Conservation (phyloP, 2,113 vertebrate genomes). For the Poecilia latipinna region DNA sequence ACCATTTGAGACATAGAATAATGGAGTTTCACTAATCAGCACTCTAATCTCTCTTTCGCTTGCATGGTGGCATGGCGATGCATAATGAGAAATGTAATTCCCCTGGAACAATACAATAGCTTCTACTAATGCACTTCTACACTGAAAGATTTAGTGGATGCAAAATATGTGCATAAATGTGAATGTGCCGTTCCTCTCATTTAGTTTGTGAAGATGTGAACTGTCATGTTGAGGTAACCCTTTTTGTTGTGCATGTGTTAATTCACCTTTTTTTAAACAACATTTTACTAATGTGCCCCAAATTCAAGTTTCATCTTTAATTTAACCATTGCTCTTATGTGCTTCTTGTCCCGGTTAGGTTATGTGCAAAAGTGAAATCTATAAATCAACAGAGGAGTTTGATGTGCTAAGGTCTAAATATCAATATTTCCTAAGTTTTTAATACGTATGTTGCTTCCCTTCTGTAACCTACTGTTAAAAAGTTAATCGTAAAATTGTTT, state of each 20-base stretch:
- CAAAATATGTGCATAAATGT: neutral
- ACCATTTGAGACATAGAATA: constrained; percentile 57
- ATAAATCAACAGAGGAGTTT: neutral
- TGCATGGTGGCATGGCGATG: constrained; percentile 40
- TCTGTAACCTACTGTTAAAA: neutral
- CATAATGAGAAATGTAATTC: constrained; percentile 56
- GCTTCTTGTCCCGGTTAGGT: neutral
- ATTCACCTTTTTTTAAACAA: neutral
- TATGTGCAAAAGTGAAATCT: neutral
- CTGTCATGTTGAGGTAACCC: constrained; percentile 12
- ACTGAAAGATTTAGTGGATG: constrained; percentile 12
- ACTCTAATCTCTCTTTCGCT: constrained; percentile 61
- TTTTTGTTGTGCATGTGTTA: neutral
- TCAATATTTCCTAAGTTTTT: neutral
- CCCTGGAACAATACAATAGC: constrained; percentile 31
- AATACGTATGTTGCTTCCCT: neutral
- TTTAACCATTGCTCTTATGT: neutral
- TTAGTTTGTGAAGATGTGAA: constrained; percentile 17
- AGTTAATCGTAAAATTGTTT: neutral
- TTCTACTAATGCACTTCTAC: constrained; percentile 26
- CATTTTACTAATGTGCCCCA: neutral
- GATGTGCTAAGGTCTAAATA: neutral
- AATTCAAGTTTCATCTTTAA: neutral
- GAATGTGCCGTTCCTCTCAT: neutral
- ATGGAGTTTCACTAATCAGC: constrained; percentile 61